Percentiles rank a stretch among this genome's conserved stretches.
phyloP scores from a whole-genome alignment of 2,797 vertebrate species.

The Pristis pectinata region DNA sequence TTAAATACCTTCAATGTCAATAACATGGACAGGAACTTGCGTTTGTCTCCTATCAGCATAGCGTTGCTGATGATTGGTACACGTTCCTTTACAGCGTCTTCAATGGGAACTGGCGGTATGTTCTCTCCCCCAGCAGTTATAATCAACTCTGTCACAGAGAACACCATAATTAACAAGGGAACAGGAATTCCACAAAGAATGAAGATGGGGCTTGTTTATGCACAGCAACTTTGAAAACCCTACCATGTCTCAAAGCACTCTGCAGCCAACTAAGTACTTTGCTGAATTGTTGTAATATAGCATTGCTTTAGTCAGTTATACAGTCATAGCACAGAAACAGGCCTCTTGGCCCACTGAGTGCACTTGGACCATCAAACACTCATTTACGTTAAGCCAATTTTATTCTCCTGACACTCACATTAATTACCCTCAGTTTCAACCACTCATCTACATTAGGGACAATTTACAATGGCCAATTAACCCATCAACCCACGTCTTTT shows the following conservation, averaged over 20 bases:
- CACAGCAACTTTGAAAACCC: not conserved
- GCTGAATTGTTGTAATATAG: not conserved
- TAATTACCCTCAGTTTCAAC: no score
- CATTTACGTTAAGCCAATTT: no score
- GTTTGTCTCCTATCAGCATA: constrained; percentile 84
- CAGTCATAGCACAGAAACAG: no score
- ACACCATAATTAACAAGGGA: not conserved
- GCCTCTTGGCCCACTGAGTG: no score
- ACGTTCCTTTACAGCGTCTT: constrained; percentile 73
- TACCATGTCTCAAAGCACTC: not conserved
- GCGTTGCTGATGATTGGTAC: constrained; percentile 83
- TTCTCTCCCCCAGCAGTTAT: constrained; percentile 89
- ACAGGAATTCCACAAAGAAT: no score
- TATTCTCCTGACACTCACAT: no score
- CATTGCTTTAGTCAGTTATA: not conserved
- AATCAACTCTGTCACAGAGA: constrained; percentile 71
- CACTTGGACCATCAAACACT: no score
- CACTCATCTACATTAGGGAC: no score
- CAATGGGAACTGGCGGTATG: constrained; percentile 73
- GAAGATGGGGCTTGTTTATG: not conserved
- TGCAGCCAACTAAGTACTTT: not conserved
- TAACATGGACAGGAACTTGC: constrained; percentile 80
- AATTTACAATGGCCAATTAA: no score
- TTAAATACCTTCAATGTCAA: constrained; percentile 77
- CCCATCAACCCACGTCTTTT: no score